Base-by-base conservation (phyloP, 2,797 vertebrate species). In the Meriones psammophilus region DNA sequence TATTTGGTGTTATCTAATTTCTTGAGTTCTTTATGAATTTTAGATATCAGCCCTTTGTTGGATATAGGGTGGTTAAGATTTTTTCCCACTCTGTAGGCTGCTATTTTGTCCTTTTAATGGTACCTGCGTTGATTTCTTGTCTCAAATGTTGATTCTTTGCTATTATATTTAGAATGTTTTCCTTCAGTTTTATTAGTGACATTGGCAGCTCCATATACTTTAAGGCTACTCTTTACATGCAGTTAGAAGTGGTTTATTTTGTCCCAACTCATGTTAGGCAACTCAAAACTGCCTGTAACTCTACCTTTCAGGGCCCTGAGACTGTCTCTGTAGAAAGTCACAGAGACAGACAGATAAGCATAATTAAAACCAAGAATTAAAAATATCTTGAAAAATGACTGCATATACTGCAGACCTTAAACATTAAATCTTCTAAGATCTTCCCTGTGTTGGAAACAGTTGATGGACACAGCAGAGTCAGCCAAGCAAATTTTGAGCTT, bases 401-500 rank as follows among this genome's bases (percentile, higher is more conserved):
- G 14, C 50, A 89, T 88, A 60, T 66, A 22, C 30, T 39, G 10
- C 77, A 58, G 18, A 85, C 33, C 76, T 69, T 89, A 81, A 94
- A 17, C 30, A 80, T 33, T 79, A 60, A 36, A 64, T 88, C 54
- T 69, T 24, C 46, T 56, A 84, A 80, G 14, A 14, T 28, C 78
- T 91, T 84, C 50, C 71, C 30, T 91, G 60, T 60, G 14, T 85
- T 74, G 60, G 64, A 93, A 86, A 69, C 58, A 80, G 66, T 46
- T 92, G 56, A 42, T 88, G 42, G 64, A 60, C 36, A 74, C 54
- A 62, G 14, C 50, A 62, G 56, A 74, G 10, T 76, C 56, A 46
- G 71, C 36, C 60, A 88, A 76, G 80, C 26, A 91, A 66, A 92
- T 68, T 8, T 3, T 90, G 56, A 95, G 13, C 54, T n/a, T 89